Evolutionary conservation across 2,888 invertebrate species (phyloP), one percentile per base, ranked within the genome.

Genomic region (Glaucopsyche alexis): DNA sequence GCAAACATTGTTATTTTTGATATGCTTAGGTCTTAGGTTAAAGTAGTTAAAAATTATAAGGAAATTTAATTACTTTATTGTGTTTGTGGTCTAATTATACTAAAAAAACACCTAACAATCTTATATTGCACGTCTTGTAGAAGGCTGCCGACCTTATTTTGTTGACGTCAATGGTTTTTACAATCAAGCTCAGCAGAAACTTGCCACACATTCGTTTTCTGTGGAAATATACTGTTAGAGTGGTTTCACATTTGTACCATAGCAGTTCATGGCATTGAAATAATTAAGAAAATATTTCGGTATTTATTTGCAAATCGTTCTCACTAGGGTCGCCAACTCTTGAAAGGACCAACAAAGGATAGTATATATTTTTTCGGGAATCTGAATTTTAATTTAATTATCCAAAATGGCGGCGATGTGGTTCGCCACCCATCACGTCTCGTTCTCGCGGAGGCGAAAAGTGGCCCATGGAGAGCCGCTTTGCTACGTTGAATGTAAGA

Each of bases 161-260:
- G 75, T 79, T 84, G 82, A 83, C 84, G 84, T 84, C 84, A 84
- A 81, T 77, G 83, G 81, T 77, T 79, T 80, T 79, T 75, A 79
- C 79, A 74, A n/a, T n/a, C 19, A 9, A n/a, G 9, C 42, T 16
- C 42, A 29, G 69, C 47, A 47, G 69, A 69, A 69, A 49, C 69
- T 29, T n/a, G 29, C 60, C 60, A 38, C 29, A 60, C 29, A 29
- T 60, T 60, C 6, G 29, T 60, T 60, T 60, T 38, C 29, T 13
- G 47, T 60, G 60, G 60, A 60, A 60, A 29, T 60, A 14, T 60
- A 49, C 69, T 69, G 67, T 67, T 69, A 69, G 19, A 47, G 49
- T 14, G 49, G 11, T 69, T 49, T 47, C 29, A 13, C 69, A 69
- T 14, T 49, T 19, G 29, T 14, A 60, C 2, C 60, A 38, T 38